A percentile compares a stretch with the other conserved stretches of the same genome.
These are phyloP conservation scores for Centroberyx gerrardi DNA, from an alignment of 2,797 vertebrate species.

Conservation along the genomic window DNA sequence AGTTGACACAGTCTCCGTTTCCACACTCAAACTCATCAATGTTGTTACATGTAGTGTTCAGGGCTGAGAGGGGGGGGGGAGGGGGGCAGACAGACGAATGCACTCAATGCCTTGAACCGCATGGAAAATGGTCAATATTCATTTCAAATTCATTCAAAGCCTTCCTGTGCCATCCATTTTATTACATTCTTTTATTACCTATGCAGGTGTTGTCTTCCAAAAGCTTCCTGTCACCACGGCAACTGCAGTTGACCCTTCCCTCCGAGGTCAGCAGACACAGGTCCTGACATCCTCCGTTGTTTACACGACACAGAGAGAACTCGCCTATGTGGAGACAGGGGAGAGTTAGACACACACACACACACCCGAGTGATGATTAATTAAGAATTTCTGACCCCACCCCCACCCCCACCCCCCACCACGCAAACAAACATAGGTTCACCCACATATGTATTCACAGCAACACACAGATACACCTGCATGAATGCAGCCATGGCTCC, in stretches of 20 bases:
- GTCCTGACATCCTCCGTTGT: constrained; percentile 97
- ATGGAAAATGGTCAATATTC: background rate
- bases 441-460: constrained; percentile 13
- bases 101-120: background rate
- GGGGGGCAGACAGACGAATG: constrained; percentile 11
- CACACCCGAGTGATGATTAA: background rate
- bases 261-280: constrained; percentile 94
- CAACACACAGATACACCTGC: constrained; percentile 30
- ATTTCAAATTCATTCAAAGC: constrained; percentile 11
- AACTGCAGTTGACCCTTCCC: constrained; percentile 96
- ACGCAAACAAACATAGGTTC: constrained; percentile 16
- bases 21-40: constrained; percentile 95
- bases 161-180: background rate
- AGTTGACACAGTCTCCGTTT: constrained; percentile 96
- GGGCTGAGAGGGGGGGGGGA: constrained; percentile 75
- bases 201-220: constrained; percentile 96
- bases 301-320: constrained; percentile 91
- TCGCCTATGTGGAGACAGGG: constrained; percentile 86
- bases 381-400: constrained; percentile 3
- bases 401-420: constrained; percentile 1
- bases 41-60: constrained; percentile 89
- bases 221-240: constrained; percentile 93
- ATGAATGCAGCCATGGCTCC: constrained; percentile 23
- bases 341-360: background rate
- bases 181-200: constrained; percentile 86